Evolutionary conservation across 2,888 invertebrate species (phyloP), one percentile per base, ranked within the genome.

Genomic region (Abrostola triplasia): DNA sequence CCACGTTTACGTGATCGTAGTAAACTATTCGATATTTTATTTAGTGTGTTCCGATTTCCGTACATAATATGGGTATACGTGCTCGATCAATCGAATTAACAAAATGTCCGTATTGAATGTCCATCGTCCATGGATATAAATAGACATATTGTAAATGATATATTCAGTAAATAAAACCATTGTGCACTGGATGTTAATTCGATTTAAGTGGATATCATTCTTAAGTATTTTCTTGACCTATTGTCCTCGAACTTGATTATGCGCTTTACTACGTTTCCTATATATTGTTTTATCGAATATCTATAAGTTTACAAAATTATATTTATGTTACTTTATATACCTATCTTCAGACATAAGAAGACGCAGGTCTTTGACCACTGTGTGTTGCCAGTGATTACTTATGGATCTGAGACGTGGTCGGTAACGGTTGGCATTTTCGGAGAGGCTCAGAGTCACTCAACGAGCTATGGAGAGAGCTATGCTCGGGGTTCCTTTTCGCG

Each of bases 131-230:
- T 24, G 24, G 24, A 24, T 24, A 24, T 47, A 5, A 4, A 47
- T 9, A 47, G 44, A 24, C 44, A 5, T 7, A 47, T 13, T 7
- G 8, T 8, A n/a, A 47, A 47, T 13, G 13, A 47, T 47, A 8
- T 24, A 40, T 42, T 56, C 35, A 50, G 49, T 49, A 36, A 36
- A 37, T 52, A 36, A 42, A 36, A 42, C 36, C 35, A 36, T 35
- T 52, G 40, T 8, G 24, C 13, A 24, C n/a, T 41, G 13, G 44
- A 38, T 42, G 48, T 49, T 62, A 56, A 67, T 49, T 62, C n/a
- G 24, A 48, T 65, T 37, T 47, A 55, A 70, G 67, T 70, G 51
- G 51, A 70, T 64, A 58, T 50, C 40, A 36, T 2, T 41, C 53
- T 11, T 36, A 6, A 49, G 44, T 57, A 49, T 47, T 48, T 13